Base-by-base conservation (phyloP, 2,113 vertebrate genomes). In the Lasiurus borealis region DNA sequence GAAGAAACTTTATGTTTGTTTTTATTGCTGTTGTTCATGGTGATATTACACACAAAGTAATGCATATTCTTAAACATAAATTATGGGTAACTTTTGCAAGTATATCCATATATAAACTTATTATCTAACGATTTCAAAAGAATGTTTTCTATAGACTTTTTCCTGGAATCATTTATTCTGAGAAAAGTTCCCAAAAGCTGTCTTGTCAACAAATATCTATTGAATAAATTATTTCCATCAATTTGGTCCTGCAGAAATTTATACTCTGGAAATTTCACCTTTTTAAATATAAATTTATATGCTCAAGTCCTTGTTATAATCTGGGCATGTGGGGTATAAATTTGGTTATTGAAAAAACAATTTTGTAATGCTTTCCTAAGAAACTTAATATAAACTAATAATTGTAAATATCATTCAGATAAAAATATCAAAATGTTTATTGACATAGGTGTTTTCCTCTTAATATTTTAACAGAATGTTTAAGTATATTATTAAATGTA, bases 341-440 rank as follows among this genome's bases (percentile, higher is more conserved):
- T 16, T 78, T 23, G 9, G 18, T 75, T 69, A 25, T 86, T 92
- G 0, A 57, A 83, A 76, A 77, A 77, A 94, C 16, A 84, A 90
- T 0, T 84, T 84, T 40, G 3, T 27, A 54, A 54, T 34, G 10
- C 14, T 59, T 84, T 93, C n/a, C 13, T 81, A 83, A 71, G n/a
- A 87, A 73, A 85, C 19, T 0, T 92, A 52, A 29, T 54, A 78
- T 44, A 66, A 77, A n/a, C 19, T 72, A 88, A 50, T 88, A 72
- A 50, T 36, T 84, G 3, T 59, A 73, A 78, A 8, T 68, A 52
- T 86, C 50, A 27, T 71, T 80, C 15, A 87, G 6, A 76, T 80
- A 5, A 95, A 95, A 91, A 94, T 87, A 77, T 82, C 31, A 83
- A 88, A 91, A 71, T 57, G 27, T 82, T 85, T 87, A 69, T 72